Percentiles rank a stretch among this genome's conserved stretches.
phyloP scores from a whole-genome alignment of 2,888 invertebrate species.

The Hecatera dysodea region DNA sequence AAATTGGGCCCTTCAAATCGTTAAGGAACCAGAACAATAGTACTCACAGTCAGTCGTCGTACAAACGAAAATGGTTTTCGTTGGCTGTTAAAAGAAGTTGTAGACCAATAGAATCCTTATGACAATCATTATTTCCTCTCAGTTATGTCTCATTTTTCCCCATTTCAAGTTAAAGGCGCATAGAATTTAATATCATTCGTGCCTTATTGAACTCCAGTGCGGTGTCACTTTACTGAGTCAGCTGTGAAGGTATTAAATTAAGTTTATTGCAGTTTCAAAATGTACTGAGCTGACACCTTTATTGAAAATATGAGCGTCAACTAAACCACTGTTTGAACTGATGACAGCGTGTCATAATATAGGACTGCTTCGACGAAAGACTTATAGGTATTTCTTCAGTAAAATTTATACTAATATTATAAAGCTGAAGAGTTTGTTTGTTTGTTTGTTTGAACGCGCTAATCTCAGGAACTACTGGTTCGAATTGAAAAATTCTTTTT shows the following conservation, averaged over 20 bases:
- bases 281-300: not conserved
- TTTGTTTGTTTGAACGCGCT: not conserved
- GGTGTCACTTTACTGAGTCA: not conserved
- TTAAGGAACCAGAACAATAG: not conserved
- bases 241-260: not conserved
- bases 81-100: not conserved
- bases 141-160: not conserved
- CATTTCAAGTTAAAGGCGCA: not conserved
- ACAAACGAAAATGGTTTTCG: not conserved
- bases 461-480: too few species aligned
- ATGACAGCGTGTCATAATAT: not conserved
- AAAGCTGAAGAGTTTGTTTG: too few species aligned
- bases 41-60: not conserved
- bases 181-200: not conserved
- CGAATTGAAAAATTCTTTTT: too few species aligned
- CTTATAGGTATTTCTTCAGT: not conserved
- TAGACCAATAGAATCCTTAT: not conserved
- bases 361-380: not conserved
- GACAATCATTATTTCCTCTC: not conserved
- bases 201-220: not conserved
- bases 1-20: not conserved
- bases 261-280: constrained; percentile 6
- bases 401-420: too few species aligned
- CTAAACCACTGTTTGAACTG: not conserved
- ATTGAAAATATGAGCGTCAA: not conserved